Conservation (phyloP, 1,140 invertebrate genomes). For the Popillia japonica region DNA sequence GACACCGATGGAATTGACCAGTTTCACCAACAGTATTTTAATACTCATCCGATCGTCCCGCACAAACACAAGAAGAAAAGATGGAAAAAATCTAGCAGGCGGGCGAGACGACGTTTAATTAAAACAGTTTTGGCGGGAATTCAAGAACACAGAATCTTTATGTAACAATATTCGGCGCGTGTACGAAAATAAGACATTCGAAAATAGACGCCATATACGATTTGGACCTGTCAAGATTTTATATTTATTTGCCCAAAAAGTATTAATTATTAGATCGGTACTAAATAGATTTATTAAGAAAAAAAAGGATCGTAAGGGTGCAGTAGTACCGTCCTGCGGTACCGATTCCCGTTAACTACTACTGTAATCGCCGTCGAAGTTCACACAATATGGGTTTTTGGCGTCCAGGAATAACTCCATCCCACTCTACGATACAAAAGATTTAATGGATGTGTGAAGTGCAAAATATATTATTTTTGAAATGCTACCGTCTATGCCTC, state of each 20-base stretch:
- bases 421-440: neutral
- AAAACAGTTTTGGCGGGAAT: conserved; percentile 44
- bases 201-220: conserved; percentile 21
- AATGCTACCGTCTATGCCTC: neutral
- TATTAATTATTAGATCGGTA: neutral
- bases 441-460: neutral
- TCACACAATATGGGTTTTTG: neutral
- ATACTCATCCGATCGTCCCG: conserved; percentile 40
- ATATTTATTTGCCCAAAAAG: no score
- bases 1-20: conserved; percentile 41
- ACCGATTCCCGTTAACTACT: neutral
- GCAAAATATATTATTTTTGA: neutral
- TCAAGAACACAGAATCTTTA: conserved; percentile 46
- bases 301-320: neutral
- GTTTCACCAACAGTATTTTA: conserved; percentile 45
- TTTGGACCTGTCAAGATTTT: conserved; percentile 32
- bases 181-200: conserved; percentile 27
- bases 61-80: neutral
- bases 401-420: neutral
- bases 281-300: neutral
- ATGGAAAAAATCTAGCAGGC: conserved; percentile 29
- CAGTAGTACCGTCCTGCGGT: neutral
- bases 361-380: neutral
- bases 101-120: conserved; percentile 42
- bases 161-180: conserved; percentile 43